Percentiles rank a stretch among this genome's conserved stretches.
These are phyloP conservation scores for Euleptes europaea DNA, from an alignment of 2,113 vertebrate genomes.

Conservation along the genomic window DNA sequence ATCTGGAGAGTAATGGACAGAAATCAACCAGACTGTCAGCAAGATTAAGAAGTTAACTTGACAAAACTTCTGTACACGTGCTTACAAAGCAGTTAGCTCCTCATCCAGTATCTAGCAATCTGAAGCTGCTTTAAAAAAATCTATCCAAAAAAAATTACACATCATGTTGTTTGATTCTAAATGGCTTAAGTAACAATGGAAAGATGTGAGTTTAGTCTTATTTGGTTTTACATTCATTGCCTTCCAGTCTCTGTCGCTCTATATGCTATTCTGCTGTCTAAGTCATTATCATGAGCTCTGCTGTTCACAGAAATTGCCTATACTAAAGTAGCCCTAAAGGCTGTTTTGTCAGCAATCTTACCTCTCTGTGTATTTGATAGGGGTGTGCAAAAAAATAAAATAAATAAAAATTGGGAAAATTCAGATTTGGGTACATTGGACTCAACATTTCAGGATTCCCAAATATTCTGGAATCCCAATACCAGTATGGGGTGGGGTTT, in stretches of 20 bases:
- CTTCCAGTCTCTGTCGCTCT: neutral
- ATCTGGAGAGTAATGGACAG: too few species aligned
- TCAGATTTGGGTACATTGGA: too few species aligned
- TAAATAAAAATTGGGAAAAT: too few species aligned
- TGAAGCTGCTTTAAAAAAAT: neutral
- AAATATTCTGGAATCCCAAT: too few species aligned
- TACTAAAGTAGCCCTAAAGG: neutral
- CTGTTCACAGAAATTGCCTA: neutral
- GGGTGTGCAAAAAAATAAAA: too few species aligned
- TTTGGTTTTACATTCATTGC: neutral
- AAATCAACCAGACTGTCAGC: too few species aligned
- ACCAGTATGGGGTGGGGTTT: too few species aligned
- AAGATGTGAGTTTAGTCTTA: neutral
- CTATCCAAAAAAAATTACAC: neutral
- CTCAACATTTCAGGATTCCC: too few species aligned
- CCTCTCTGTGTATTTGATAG: too few species aligned
- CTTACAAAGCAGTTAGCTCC: neutral
- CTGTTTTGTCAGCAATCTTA: neutral
- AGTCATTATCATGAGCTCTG: neutral
- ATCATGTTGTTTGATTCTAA: neutral
- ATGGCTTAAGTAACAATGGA: neutral
- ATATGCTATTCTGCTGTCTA: neutral
- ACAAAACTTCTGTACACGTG: too few species aligned
- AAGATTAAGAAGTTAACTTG: too few species aligned
- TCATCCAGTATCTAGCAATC: neutral